A percentile compares a stretch with the other conserved stretches of the same genome.
Conservation (phyloP, 2,113 vertebrate species). For the Indri indri region DNA sequence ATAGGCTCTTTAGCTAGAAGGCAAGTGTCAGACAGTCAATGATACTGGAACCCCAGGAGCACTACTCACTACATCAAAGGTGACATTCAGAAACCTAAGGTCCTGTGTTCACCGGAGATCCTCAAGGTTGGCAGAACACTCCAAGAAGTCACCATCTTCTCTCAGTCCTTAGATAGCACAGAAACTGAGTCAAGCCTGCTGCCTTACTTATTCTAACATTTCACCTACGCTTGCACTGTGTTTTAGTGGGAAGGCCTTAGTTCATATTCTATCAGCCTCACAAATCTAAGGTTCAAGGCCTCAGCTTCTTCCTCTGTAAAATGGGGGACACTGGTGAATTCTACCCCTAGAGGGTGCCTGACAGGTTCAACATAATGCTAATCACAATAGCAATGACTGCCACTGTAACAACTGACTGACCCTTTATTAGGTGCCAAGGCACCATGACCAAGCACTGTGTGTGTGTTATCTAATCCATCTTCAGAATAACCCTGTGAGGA, state of each 20-base stretch:
- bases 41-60: too few relatives aligned
- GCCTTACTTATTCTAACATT: fast-evolving
- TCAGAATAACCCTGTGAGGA: neutral
- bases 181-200: neutral
- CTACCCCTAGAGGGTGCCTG: too few relatives aligned
- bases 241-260: neutral
- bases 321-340: neutral
- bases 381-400: too few relatives aligned
- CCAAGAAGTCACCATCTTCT: neutral
- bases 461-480: too few relatives aligned
- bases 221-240: neutral
- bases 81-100: too few relatives aligned
- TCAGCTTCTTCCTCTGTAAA: neutral
- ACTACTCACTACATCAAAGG: too few relatives aligned
- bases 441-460: neutral
- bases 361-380: too few relatives aligned
- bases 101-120: too few relatives aligned
- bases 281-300: neutral
- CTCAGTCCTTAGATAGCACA: neutral
- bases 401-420: too few relatives aligned
- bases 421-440: too few relatives aligned
- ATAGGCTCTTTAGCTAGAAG: too few relatives aligned
- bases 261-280: neutral
- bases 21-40: too few relatives aligned
- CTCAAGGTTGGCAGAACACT: neutral